Base-by-base conservation (phyloP, 2,113 vertebrate species). In the Esox niger region DNA sequence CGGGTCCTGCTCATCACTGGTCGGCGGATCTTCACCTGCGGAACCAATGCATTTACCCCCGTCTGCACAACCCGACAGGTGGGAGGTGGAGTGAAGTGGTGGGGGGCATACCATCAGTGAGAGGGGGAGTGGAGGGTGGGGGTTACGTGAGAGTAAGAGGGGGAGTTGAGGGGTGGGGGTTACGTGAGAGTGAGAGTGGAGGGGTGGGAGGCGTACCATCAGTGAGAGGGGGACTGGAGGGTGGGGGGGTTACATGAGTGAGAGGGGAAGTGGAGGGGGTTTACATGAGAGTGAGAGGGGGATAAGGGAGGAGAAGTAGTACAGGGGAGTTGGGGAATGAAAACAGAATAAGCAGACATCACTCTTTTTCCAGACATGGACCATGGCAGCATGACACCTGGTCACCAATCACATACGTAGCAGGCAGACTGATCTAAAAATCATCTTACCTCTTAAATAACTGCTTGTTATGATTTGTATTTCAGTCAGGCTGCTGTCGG, bases 1-100 rank as follows among this genome's bases (percentile, higher is more conserved):
- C 92, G 97, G 31, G 97, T 98, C 13, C 91, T 98, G 21, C 82
- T 98, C 49, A 89, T 96, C 71, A 94, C 82, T 0, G 93, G 93
- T 0, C 85, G 87, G 66, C 91, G 85, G 3, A 85, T 98, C 23
- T 95, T 98, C 64, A 93, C 94, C 20, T 98, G 97, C 5, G 97
- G 97, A 64, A 98, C 96, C 64, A 97, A 98, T 0, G 96, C 95
- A 0, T 98, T 97, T 82, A 94, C 93, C 8, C 97, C 96, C 0
- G 77, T 96, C 73, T 98, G 96, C 78, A 93, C 93, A 65, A 95
- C 91, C 69, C 92, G 96, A 60, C 93, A 94, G 87, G 95, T 97
- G 21, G 21, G 59, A 23, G n/a, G n/a, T n/a, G n/a, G n/a, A n/a
- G n/a, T n/a, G n/a, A n/a, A n/a, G n/a, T n/a, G n/a, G n/a, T n/a